phyloP scores from a whole-genome alignment of 2,113 vertebrate species.

The Chloebia gouldiae region DNA sequence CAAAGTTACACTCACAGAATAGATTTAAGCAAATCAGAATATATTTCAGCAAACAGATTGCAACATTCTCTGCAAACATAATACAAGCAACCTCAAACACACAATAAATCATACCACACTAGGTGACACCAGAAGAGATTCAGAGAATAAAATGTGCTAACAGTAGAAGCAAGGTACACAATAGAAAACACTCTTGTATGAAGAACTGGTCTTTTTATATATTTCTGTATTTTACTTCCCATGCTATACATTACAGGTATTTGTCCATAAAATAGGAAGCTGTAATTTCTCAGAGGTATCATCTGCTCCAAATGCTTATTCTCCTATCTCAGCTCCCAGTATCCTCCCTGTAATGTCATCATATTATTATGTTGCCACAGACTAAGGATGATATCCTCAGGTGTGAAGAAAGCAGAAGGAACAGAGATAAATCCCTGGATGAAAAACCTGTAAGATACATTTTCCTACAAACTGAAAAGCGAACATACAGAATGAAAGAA shows the following conservation, averaged over 20 bases:
- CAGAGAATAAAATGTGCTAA: slow-evolving; percentile 6
- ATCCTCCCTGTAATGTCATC: neutral
- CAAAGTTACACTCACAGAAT: slow-evolving; percentile 28
- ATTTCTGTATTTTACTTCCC: neutral
- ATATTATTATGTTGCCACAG: neutral
- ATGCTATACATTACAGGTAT: neutral
- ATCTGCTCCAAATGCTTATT: neutral
- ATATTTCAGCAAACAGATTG: neutral
- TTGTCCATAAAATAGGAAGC: neutral
- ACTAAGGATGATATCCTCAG: neutral
- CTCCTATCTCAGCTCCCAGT: neutral
- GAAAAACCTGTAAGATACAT: neutral
- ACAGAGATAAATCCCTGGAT: neutral
- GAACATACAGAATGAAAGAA: neutral
- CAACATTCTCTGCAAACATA: slow-evolving; percentile 37
- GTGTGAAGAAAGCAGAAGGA: neutral
- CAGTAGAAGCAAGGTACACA: neutral
- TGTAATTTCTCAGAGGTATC: neutral
- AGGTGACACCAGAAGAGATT: slow-evolving; percentile 6
- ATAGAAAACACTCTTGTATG: neutral
- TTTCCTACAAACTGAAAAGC: neutral
- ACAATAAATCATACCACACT: neutral
- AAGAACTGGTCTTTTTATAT: neutral
- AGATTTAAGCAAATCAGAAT: slow-evolving; percentile 24
- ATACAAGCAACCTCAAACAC: slow-evolving; percentile 18